Conservation (phyloP, 2,797 vertebrate genomes). For the Trachops cirrhosus region DNA sequence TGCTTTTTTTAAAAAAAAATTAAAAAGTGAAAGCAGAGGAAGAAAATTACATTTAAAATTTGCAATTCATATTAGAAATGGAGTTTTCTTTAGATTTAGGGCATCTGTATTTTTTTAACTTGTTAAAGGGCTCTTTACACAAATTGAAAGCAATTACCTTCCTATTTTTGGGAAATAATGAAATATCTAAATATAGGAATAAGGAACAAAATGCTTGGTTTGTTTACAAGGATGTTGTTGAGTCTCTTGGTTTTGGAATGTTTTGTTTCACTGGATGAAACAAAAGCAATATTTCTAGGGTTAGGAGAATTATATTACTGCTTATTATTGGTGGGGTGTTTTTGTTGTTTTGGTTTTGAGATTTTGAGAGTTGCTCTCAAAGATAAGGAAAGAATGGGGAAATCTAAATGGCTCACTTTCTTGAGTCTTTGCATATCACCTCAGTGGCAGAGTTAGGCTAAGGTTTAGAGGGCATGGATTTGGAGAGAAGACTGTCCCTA, state of each 20-base stretch:
- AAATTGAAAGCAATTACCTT: not conserved
- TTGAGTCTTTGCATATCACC: not conserved
- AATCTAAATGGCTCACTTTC: not conserved
- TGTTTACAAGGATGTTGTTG: not conserved
- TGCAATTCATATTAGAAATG: not conserved
- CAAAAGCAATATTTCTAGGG: not conserved
- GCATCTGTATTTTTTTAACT: not conserved
- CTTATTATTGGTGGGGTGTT: not conserved
- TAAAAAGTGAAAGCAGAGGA: too few relatives aligned
- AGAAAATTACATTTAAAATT: not conserved
- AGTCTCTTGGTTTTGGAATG: not conserved
- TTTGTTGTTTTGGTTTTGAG: not conserved
- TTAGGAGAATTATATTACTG: not conserved
- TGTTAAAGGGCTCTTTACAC: not conserved
- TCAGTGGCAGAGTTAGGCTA: not conserved
- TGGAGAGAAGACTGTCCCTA: accelerated
- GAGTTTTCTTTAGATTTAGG: not conserved
- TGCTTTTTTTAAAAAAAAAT: too few relatives aligned
- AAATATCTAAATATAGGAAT: not conserved
- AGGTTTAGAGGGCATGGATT: not conserved
- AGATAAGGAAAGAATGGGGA: not conserved
- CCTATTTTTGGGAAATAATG: not conserved
- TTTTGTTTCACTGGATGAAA: not conserved
- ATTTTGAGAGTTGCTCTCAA: not conserved
- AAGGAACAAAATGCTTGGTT: not conserved